Base-by-base conservation (phyloP, 2,113 vertebrate species). In the Cranoglanis bouderius region DNA sequence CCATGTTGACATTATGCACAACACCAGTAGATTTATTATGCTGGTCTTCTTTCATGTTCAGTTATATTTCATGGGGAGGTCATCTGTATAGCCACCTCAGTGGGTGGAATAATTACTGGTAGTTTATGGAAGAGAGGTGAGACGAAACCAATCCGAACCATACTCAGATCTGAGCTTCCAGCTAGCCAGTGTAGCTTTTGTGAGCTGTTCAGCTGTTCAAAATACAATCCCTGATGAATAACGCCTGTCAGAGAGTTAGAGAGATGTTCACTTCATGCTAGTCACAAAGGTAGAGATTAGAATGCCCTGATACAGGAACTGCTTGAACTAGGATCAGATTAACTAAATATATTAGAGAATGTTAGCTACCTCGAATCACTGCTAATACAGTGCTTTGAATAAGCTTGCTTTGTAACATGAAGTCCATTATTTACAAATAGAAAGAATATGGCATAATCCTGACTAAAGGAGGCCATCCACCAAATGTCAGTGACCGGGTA, bases 51-150 rank as follows among this genome's bases (percentile, higher is more conserved):
- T 51, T 80, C 18, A n/a, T 80, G 77, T 32, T 53, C 32, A n/a
- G 49, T 51, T 80, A 14, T 80, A 51, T n/a, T 80, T 51, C 14
- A 51, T 16, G 38, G 14, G 16, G 49, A 55, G 78, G n/a, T 32
- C 16, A 75, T 80, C 14, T 51, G 77, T 80, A 51, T n/a, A 16
- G 38, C 35, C 53, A 40, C 55, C 35, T 61, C 21, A 40, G 55
- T 61, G 55, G 55, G 55, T 61, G 81, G 81, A 83, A 83, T 83
- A 83, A 83, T 83, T 61, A 83, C 55, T 83, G 40, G 16, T 40
- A 55, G 53, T 59, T 61, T 83, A 83, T 43, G 12, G 6, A 53
- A 43, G 55, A 59, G 21, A 29, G 6, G 35, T 59, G 53, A 24
- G 4, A 32, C 29, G 1, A 40, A 9, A 43, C 21, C 35, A 74